Conservation (phyloP, 2,797 vertebrate genomes). For the Adelosebastes latens region DNA sequence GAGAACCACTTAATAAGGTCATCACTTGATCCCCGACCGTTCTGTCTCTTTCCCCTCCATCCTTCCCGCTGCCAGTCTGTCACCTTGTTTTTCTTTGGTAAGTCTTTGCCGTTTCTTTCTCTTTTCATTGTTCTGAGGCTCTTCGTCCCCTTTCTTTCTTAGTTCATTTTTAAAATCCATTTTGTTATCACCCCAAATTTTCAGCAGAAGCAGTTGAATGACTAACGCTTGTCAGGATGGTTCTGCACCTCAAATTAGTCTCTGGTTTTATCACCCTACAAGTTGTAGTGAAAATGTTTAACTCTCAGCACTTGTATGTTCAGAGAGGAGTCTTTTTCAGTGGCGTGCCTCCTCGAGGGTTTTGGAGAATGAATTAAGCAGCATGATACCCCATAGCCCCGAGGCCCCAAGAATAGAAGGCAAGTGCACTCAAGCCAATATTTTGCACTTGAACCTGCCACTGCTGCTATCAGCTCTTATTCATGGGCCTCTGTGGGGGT, state of each 20-base stretch:
- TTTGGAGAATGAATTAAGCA: constrained; percentile 47
- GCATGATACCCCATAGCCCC: constrained; percentile 28
- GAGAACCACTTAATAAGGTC: constrained; percentile 78
- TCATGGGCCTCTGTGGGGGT: constrained; percentile 56
- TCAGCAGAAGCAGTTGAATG: constrained; percentile 1
- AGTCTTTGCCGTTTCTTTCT: neutral
- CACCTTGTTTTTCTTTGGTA: neutral
- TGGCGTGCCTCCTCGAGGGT: neutral
- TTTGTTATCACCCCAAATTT: constrained; percentile 1
- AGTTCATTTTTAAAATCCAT: neutral
- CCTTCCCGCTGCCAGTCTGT: constrained; percentile 22
- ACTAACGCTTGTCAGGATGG: neutral
- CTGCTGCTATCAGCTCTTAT: constrained; percentile 59
- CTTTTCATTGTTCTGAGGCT: neutral
- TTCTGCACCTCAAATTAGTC: neutral
- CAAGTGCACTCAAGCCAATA: constrained; percentile 48
- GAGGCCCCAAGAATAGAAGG: constrained; percentile 51
- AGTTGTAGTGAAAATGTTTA: constrained; percentile 24
- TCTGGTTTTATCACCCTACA: neutral
- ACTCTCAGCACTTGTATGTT: constrained; percentile 1
- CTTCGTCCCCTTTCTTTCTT: neutral
- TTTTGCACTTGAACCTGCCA: constrained; percentile 61
- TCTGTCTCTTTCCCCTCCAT: constrained; percentile 20
- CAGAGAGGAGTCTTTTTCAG: constrained; percentile 19
- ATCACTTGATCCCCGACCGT: constrained; percentile 70